Evolutionary conservation across 2,888 invertebrate genomes (phyloP).

Genomic region (Microplitis manilae): DNA sequence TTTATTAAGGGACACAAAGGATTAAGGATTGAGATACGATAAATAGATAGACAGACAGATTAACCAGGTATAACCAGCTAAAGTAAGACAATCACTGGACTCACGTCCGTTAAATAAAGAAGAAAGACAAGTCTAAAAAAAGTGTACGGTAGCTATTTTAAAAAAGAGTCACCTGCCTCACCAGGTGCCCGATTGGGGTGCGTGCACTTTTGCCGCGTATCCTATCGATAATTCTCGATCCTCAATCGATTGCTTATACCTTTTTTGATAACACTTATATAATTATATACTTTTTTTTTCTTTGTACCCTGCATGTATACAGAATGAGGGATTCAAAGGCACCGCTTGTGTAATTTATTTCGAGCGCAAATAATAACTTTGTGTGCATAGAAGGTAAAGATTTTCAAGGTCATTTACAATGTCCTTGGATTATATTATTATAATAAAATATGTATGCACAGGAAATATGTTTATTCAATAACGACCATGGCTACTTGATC

Average conservation of each 20-base stretch:
- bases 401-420: background rate
- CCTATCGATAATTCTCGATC: conserved; percentile 50
- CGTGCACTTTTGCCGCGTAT: conserved; percentile 38
- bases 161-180: conserved; percentile 64
- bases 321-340: background rate
- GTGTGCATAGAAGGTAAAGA: background rate
- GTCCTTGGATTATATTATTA: background rate
- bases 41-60: background rate
- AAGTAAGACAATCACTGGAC: conserved; percentile 32
- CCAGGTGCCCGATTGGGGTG: conserved; percentile 36
- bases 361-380: background rate
- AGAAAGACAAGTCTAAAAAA: conserved; percentile 51
- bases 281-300: background rate
- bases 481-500: background rate
- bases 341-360: background rate
- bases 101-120: conserved; percentile 15
- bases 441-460: background rate
- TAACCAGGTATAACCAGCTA: conserved; percentile 14
- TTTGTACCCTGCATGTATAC: background rate
- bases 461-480: background rate
- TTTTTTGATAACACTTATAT: background rate
- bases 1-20: conserved; percentile 49
- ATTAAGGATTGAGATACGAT: conserved; percentile 41
- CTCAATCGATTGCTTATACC: conserved; percentile 33
- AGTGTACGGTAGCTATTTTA: conserved; percentile 24